Base-by-base conservation (phyloP, 1,140 invertebrate genomes). In the Andricus grossulariae region DNA sequence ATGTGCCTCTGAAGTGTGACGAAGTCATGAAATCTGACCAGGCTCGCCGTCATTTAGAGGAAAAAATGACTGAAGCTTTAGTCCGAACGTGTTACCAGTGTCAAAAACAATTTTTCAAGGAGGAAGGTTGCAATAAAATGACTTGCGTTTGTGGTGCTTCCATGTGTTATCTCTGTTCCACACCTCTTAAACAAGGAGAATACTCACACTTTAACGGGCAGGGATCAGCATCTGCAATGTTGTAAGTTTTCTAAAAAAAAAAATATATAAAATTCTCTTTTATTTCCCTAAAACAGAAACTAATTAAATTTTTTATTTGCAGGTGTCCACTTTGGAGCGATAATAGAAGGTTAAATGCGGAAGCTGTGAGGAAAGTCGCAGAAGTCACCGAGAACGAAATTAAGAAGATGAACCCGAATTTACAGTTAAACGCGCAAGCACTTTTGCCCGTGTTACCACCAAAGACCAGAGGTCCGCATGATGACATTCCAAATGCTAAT, bases 71-170 rank as follows among this genome's bases (percentile, higher is more conserved):
- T 11, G 92, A 94, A 84, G 94, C 94, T 7, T 89, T 95, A 74
- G 85, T 95, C 11, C 92, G 94, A 52, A 93, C 91, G 72, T 95
- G 94, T 88, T 93, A 92, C 45, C 91, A 89, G 0, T 95, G 95
- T 85, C 89, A 92, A 18, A 91, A 90, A 39, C 89, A 92, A 21
- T 95, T 94, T 82, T 92, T 93, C 75, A 95, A 95, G 87, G 91
- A 93, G 72, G 91, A 92, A 74, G 95, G 95, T 4, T 95, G 95
- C 82, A 95, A 96, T 81, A 95, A 94, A 85, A 95, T 95, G 92
- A 93, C 91, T 3, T 96, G 95, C 88, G 52, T 86, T 0, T 96
- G 95, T 91, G 94, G 94, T 2, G 93, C 94, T 2, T 89, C 85
- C 10, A 95, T 94, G 93, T 96, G 95, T 85, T 96, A 95, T 82